phyloP scores from a whole-genome alignment of 2,797 vertebrate species.

The Enteromius anoplus region DNA sequence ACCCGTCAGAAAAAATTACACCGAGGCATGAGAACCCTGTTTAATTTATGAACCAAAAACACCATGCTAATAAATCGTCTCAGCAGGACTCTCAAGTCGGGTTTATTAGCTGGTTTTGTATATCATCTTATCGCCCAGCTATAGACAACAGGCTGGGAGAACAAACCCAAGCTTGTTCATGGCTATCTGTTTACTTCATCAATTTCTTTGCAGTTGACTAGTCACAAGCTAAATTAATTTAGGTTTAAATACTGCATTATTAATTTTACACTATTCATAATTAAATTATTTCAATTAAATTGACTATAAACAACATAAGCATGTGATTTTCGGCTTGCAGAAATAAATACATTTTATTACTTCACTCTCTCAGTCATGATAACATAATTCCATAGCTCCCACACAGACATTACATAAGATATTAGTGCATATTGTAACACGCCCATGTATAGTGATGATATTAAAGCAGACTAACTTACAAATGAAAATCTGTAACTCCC shows the following conservation, averaged over 20 bases:
- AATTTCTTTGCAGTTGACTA: neutral
- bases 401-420: neutral
- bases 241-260: neutral
- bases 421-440: slow-evolving; percentile 5
- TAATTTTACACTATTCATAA: neutral
- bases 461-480: neutral
- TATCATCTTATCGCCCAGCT: neutral
- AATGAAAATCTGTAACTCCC: neutral
- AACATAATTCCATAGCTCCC: neutral
- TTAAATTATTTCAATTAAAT: neutral
- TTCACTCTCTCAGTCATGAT: neutral
- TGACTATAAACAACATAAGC: neutral
- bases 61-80: neutral
- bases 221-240: neutral
- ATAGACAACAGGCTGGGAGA: neutral
- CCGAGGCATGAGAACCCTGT: neutral
- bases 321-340: neutral
- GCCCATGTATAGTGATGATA: neutral
- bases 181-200: neutral
- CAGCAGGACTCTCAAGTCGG: neutral
- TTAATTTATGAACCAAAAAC: neutral
- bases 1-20: neutral
- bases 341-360: neutral
- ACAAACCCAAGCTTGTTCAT: neutral
- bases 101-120: neutral